Base-by-base conservation (phyloP, 2,888 invertebrate species). In the Masnerella sp. region DNA sequence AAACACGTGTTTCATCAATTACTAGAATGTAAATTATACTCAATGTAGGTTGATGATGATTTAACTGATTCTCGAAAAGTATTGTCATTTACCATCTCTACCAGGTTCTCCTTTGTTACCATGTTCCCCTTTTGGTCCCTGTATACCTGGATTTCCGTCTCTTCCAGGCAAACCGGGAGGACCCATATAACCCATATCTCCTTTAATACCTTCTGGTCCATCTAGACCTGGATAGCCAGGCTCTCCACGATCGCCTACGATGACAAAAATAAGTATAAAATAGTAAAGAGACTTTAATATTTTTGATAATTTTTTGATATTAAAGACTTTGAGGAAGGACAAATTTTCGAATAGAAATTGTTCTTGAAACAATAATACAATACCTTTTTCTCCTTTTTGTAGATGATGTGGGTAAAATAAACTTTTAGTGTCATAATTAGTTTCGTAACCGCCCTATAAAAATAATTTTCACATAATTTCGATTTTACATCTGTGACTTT, bases 61-160 rank as follows among this genome's bases (percentile, higher is more conserved):
- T n/a, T n/a, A n/a, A n/a, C n/a, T n/a, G n/a, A n/a, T n/a, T n/a
- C n/a, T n/a, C n/a, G n/a, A n/a, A n/a, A n/a, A n/a, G n/a, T n/a
- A n/a, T n/a, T n/a, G n/a, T n/a, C n/a, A n/a, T n/a, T n/a, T 54
- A 70, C 70, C 70, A 61, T 70, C 70, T 64, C 70, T 45, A 62
- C 25, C 88, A 85, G 85, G 82, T 7, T 84, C 83, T 7, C 90
- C 90, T 32, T 69, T 69, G 8, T 20, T 15, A 15, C 68, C 68
- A 20, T 84, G 82, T 5, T 84, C 83, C 1, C 90, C 90, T 30
- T 88, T 86, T 5, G 87, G 83, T 3, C 90, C 90, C n/a, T 88
- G 84, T 2, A 85, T 84, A 8, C 90, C 90, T 18, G 83, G 79
- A 15, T 79, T 76, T 4, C 85, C 86, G 25, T 79, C 70, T 12